Conservation (phyloP, 2,113 vertebrate genomes). For the Aramus guarauna region DNA sequence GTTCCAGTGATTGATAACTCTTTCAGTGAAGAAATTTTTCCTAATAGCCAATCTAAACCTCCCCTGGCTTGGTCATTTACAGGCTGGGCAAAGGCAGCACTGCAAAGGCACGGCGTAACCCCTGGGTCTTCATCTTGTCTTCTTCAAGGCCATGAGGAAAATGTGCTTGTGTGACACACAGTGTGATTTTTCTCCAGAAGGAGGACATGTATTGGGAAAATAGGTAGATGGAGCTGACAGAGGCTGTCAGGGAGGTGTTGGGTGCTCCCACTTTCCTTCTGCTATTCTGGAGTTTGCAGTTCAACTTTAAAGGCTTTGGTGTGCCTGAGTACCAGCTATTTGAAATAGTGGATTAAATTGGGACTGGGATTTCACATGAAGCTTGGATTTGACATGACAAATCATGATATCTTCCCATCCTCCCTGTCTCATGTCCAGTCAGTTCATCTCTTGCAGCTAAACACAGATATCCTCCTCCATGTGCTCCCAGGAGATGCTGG, state of each 20-base stretch:
- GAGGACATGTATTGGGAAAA: neutral
- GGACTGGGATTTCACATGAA: neutral
- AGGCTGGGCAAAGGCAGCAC: neutral
- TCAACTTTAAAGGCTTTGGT: neutral
- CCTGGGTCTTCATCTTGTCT: neutral
- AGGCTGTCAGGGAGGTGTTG: neutral
- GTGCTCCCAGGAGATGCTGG: accelerated
- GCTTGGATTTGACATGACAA: neutral
- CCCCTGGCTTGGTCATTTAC: neutral
- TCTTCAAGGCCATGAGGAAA: neutral
- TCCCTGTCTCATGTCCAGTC: accelerated
- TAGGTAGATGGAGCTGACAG: neutral
- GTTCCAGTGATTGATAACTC: no score
- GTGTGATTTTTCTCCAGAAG: neutral
- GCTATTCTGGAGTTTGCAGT: neutral
- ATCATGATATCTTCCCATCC: neutral
- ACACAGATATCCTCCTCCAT: neutral
- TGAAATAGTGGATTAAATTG: neutral
- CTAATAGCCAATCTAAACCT: no score
- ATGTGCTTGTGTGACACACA: neutral
- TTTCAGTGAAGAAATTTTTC: no score
- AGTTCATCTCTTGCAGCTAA: neutral
- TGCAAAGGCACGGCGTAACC: neutral
- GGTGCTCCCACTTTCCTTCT: neutral
- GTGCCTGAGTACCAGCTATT: neutral